Percentiles rank a stretch among this genome's conserved stretches.
These are phyloP conservation scores for Agonopterix subpropinquella DNA, from an alignment of 2,888 invertebrate genomes.

Conservation along the genomic window DNA sequence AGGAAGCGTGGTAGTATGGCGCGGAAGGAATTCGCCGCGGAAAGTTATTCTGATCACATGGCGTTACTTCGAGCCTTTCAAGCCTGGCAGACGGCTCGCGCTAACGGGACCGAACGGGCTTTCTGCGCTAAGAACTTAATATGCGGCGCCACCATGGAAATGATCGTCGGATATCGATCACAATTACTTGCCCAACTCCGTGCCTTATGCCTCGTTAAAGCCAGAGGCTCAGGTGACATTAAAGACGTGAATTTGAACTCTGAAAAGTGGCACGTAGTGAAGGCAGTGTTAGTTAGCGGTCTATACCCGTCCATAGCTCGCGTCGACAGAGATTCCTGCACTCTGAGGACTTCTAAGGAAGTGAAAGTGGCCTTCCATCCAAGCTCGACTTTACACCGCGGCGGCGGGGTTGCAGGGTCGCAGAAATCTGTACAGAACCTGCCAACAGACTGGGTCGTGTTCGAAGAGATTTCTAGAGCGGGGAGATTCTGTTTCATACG, in stretches of 20 bases:
- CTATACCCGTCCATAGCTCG: constrained; percentile 92
- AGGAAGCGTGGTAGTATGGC: constrained; percentile 78
- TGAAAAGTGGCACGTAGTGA: constrained; percentile 92
- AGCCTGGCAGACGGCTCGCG: constrained; percentile 78
- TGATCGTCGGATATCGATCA: constrained; percentile 88
- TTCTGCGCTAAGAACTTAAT: constrained; percentile 87
- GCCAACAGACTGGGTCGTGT: constrained; percentile 90
- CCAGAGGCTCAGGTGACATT: constrained; percentile 74
- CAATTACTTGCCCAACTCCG: constrained; percentile 89
- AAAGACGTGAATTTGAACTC: constrained; percentile 87
- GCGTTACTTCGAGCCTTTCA: constrained; percentile 85
- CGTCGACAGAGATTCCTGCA: constrained; percentile 78
- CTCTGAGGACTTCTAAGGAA: constrained; percentile 79
- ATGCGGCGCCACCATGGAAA: constrained; percentile 90
- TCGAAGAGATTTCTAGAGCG: constrained; percentile 87
- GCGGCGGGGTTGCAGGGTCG: constrained; percentile 55
- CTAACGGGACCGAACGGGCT: constrained; percentile 77
- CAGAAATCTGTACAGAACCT: constrained; percentile 56
- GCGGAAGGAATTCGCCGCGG: constrained; percentile 82
- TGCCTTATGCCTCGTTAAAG: constrained; percentile 82
- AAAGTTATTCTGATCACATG: constrained; percentile 93
- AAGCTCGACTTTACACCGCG: constrained; percentile 79
- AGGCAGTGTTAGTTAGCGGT: constrained; percentile 91
- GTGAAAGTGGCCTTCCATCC: constrained; percentile 71
- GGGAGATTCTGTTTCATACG: constrained; percentile 82